Percentiles rank a stretch among this genome's conserved stretches.
Evolutionary conservation across 1,140 invertebrate genomes (phyloP).

Genomic region (Drosophila varians): DNA sequence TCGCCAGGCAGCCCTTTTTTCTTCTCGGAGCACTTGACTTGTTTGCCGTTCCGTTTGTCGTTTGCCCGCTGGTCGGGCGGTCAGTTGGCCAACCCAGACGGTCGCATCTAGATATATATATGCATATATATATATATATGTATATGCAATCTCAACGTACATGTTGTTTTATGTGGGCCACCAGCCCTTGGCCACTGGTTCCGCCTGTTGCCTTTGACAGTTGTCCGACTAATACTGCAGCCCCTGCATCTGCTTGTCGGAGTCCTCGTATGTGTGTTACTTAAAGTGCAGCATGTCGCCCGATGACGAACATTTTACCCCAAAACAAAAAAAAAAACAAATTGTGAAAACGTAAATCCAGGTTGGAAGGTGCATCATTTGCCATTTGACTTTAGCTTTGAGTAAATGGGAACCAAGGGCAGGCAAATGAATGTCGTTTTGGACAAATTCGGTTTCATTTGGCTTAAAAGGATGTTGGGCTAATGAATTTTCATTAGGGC

Average conservation of each 20-base stretch:
- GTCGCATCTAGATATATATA: conserved; percentile 2
- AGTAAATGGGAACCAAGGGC: neutral
- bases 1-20: conserved; percentile 9
- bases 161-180: conserved; percentile 42
- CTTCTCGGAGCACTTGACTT: conserved; percentile 52
- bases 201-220: conserved; percentile 63
- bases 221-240: conserved; percentile 51
- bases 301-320: conserved; percentile 6
- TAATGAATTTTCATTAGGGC: neutral
- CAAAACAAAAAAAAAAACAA: neutral
- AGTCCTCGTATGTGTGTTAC: conserved; percentile 23
- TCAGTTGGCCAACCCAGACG: conserved; percentile 38
- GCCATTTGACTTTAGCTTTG: neutral
- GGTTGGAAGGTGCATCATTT: conserved; percentile 7
- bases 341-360: conserved; percentile 1
- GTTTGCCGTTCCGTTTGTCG: conserved; percentile 54
- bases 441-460: neutral
- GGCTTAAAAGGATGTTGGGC: neutral
- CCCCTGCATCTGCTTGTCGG: conserved; percentile 40
- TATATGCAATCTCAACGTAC: neutral
- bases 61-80: conserved; percentile 29
- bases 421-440: neutral
- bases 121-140: conserved; percentile 10
- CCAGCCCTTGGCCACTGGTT: conserved; percentile 35
- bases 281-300: conserved; percentile 35